Evolutionary conservation across 2,888 invertebrate genomes (phyloP), one percentile per base, ranked within the genome.

Genomic region (Andrena flavipes): DNA sequence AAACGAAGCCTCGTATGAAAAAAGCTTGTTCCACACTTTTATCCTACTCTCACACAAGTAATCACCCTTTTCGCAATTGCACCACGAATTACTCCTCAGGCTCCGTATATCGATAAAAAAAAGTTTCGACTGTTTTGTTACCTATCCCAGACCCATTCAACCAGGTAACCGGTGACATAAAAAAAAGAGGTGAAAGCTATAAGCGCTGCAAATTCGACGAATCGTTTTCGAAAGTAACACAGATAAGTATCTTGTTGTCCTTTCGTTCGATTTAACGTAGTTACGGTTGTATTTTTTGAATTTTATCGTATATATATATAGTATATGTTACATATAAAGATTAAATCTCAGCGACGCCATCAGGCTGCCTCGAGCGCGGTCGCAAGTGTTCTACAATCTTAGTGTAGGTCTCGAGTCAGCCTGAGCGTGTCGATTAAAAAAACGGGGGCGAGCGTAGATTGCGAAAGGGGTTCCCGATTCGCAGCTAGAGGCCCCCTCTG

Each of bases 281-380:
- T 69, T 84, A 73, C 76, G 79, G 82, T 90, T 89, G 87, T 74
- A 87, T 89, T 85, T 86, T 89, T 86, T 88, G 86, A 86, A 90
- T 89, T 90, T 81, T 90, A 90, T 88, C 84, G 72, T 82, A 86
- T 84, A 85, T 84, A 85, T 82, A 56, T 60, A 80, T 79, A 63
- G 10, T 76, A 77, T 82, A 69, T 82, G 10, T 23, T 56, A 81
- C 75, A 82, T 68, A 54, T 51, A 84, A 68, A 86, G 76, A 78
- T 56, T 72, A 48, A 73, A 69, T 70, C 51, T 67, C 20, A 8
- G 35, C 35, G 51, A 67, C 42, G 67, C 67, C 10, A n/a, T 84
- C 78, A 33, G 69, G 29, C 71, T 65, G 65, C 13, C 59, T 69
- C 72, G 77, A 68, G 60, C 49, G 26, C 16, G 42, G 54, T 51